Evolutionary conservation across 2,888 invertebrate species (phyloP), one percentile per base, ranked within the genome.

Genomic region (Nineta flava): DNA sequence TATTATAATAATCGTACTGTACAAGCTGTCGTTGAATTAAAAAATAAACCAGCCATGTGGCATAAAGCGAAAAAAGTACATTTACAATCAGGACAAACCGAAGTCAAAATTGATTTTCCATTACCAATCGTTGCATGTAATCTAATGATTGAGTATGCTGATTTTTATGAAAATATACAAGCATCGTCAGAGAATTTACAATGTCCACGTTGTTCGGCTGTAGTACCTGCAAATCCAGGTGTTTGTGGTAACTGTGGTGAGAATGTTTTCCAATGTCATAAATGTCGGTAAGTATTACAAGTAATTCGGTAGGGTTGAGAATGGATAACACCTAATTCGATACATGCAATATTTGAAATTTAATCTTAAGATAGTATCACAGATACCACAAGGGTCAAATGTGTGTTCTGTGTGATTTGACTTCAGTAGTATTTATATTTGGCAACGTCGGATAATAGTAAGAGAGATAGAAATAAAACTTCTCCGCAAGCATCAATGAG

Each of bases 241-340:
- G 94, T 97, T 0, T 97, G 97, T 63, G 87, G 85, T 0, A 94
- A 93, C 66, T 94, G 94, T 62, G 96, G 97, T 0, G 97, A 99
- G 66, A 97, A 97, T 65, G 97, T 97, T 0, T 97, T 92, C 72
- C 99, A 99, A 62, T 99, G 97, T 61, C 95, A 96, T 71, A 97
- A 97, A 70, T 99, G 97, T 70, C 80, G 87, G 80, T 81, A 58
- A 59, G 69, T 64, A 46, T 26, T n/a, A n/a, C n/a, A n/a, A n/a
- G n/a, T n/a, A 4, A 9, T 10, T 35, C n/a, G n/a, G 21, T 46
- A 21, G 13, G n/a, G n/a, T n/a, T n/a, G n/a, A n/a, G n/a, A n/a
- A n/a, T n/a, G n/a, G n/a, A n/a, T n/a, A n/a, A n/a, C n/a, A n/a
- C n/a, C n/a, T n/a, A n/a, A n/a, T n/a, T n/a, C n/a, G n/a, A n/a